Percentiles rank a stretch among this genome's conserved stretches.
phyloP scores from a whole-genome alignment of 2,797 vertebrate species.

The Fistularia tabacaria region DNA sequence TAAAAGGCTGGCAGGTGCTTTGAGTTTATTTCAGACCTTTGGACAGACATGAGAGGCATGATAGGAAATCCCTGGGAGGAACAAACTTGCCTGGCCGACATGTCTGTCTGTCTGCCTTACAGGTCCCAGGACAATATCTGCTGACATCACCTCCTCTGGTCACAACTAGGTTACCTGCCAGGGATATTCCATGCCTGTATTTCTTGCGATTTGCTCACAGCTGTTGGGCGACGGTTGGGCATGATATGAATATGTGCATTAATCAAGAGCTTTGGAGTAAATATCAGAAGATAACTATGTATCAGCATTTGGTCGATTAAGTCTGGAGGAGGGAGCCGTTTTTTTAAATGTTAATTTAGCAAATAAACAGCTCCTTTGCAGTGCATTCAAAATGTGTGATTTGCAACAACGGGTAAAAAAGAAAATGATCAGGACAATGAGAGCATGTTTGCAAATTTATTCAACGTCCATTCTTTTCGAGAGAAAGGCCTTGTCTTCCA shows the following conservation, averaged over 20 bases:
- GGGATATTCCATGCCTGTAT: constrained; percentile 52
- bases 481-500: constrained; percentile 51
- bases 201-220: constrained; percentile 55
- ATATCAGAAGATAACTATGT: neutral
- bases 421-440: neutral
- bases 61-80: constrained; percentile 61
- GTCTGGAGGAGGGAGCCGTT: too few species aligned
- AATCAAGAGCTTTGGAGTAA: constrained; percentile 2
- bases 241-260: neutral
- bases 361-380: too few species aligned
- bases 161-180: constrained; percentile 42
- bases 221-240: neutral
- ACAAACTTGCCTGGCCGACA: constrained; percentile 28
- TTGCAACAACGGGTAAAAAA: neutral
- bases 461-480: constrained; percentile 62
- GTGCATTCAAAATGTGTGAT: too few species aligned
- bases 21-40: constrained; percentile 31
- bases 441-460: constrained; percentile 67
- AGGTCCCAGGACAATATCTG: constrained; percentile 36
- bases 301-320: too few species aligned
- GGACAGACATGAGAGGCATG: constrained; percentile 51
- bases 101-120: constrained; percentile 40
- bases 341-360: too few species aligned
- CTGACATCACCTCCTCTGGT: constrained; percentile 60
- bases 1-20: constrained; percentile 43